Percentiles rank a stretch among this genome's conserved stretches.
These are phyloP conservation scores for Aythya baeri DNA, from an alignment of 2,113 vertebrate genomes.

Conservation along the genomic window DNA sequence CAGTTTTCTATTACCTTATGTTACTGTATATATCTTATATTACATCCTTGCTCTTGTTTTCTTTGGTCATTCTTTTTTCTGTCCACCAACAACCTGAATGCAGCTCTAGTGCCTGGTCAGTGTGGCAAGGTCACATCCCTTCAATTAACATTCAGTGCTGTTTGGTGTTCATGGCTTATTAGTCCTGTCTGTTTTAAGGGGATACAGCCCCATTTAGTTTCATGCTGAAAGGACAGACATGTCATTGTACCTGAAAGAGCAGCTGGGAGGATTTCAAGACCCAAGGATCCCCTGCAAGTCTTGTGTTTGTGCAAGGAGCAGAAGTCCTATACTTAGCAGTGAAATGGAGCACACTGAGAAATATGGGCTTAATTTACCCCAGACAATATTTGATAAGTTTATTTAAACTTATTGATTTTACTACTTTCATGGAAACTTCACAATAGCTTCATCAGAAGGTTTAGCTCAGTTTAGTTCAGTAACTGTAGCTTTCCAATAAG, in stretches of 20 bases:
- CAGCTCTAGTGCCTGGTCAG: accelerated
- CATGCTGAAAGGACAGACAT: accelerated
- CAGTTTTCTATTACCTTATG: not conserved
- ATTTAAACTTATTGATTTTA: not conserved
- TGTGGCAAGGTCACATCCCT: not conserved
- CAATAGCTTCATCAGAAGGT: not conserved
- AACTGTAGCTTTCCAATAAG: not conserved
- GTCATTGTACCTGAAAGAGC: not conserved
- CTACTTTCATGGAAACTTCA: not conserved
- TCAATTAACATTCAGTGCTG: not conserved
- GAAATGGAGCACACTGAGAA: not conserved
- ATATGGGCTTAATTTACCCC: not conserved
- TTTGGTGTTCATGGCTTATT: not conserved
- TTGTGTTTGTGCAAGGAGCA: not conserved
- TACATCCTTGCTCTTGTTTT: not conserved
- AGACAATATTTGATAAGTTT: not conserved
- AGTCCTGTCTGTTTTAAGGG: not conserved
- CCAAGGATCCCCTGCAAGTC: not conserved
- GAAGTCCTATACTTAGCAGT: not conserved
- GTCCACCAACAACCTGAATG: not conserved
- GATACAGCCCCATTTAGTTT: not conserved
- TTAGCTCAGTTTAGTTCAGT: not conserved
- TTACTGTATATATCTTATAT: not conserved
- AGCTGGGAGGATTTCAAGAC: not conserved
- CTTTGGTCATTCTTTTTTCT: not conserved